A percentile compares a stretch with the other conserved stretches of the same genome.
Evolutionary conservation across 2,888 invertebrate species (phyloP).

Genomic region (Scrobipalpa atriplicella): DNA sequence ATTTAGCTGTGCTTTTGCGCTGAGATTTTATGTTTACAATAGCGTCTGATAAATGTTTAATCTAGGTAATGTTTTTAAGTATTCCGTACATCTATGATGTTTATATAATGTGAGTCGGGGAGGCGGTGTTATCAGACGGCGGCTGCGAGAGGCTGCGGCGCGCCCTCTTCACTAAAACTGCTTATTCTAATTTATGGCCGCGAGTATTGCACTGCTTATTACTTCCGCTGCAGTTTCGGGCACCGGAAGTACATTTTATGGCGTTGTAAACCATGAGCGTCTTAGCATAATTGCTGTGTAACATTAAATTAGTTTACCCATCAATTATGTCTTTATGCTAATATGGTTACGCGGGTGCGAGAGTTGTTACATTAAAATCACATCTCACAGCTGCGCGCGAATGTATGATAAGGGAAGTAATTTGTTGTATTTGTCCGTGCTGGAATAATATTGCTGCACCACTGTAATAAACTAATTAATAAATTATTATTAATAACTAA

Average conservation of each 20-base stretch:
- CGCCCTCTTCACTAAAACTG: slow-evolving; percentile 70
- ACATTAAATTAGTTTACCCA: slow-evolving; percentile 77
- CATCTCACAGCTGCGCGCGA: slow-evolving; percentile 40
- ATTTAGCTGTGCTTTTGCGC: slow-evolving; percentile 37
- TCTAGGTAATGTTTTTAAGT: slow-evolving; percentile 5
- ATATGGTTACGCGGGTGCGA: slow-evolving; percentile 53
- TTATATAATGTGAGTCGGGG: background rate
- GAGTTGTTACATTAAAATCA: slow-evolving; percentile 48
- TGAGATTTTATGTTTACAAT: slow-evolving; percentile 30
- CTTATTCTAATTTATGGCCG: slow-evolving; percentile 77
- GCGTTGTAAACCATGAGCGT: slow-evolving; percentile 77
- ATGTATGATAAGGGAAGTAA: slow-evolving; percentile 32
- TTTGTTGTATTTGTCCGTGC: background rate
- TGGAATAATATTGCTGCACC: background rate
- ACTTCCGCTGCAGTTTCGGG: slow-evolving; percentile 77
- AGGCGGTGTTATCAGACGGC: slow-evolving; percentile 37
- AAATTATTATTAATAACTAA: too few species aligned
- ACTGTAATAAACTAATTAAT: too few species aligned
- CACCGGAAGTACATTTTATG: slow-evolving; percentile 75
- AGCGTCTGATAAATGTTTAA: slow-evolving; percentile 20
- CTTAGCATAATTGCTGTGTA: slow-evolving; percentile 78
- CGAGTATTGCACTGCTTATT: slow-evolving; percentile 79
- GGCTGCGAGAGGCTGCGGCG: slow-evolving; percentile 43
- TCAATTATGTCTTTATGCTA: slow-evolving; percentile 75
- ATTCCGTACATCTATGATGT: background rate